Evolutionary conservation across 2,797 vertebrate species (phyloP).

Genomic region (Pteropus rufus): DNA sequence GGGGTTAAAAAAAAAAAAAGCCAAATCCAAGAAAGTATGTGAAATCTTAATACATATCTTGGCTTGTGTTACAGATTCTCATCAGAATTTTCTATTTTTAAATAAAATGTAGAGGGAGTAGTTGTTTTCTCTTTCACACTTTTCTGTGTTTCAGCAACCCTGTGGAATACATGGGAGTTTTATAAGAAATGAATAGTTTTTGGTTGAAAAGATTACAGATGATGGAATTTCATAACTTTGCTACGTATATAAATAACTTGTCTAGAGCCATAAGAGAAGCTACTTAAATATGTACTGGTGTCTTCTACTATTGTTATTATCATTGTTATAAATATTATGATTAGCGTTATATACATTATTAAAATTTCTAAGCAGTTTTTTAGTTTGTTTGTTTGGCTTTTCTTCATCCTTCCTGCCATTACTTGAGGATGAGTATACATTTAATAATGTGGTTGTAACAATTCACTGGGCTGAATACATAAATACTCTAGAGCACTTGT

Average conservation of each 20-base stretch:
- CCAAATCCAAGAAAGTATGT: neutral
- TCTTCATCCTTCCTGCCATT: neutral
- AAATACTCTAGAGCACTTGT: neutral
- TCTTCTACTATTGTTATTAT: neutral
- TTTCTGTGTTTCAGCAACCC: slow-evolving; percentile 47
- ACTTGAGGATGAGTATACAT: neutral
- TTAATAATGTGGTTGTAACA: neutral
- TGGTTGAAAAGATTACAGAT: neutral
- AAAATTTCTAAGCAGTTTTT: neutral
- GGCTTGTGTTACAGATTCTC: slow-evolving; percentile 12
- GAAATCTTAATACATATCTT: slow-evolving; percentile 27
- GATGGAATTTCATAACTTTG: neutral
- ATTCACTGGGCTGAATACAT: neutral
- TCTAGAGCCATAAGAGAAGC: neutral
- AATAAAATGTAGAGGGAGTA: slow-evolving; percentile 45
- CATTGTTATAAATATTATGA: neutral
- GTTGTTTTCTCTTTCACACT: slow-evolving; percentile 45
- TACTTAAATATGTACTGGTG: neutral
- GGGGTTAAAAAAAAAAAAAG: neutral
- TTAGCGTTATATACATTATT: neutral
- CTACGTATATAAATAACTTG: slow-evolving; percentile 37
- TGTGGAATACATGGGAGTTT: slow-evolving; percentile 37
- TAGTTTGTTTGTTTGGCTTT: neutral
- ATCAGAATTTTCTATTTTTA: slow-evolving; percentile 45
- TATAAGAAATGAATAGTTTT: slow-evolving; percentile 1